Base-by-base conservation (phyloP, 2,888 invertebrate species). In the Plagodis pulveraria region DNA sequence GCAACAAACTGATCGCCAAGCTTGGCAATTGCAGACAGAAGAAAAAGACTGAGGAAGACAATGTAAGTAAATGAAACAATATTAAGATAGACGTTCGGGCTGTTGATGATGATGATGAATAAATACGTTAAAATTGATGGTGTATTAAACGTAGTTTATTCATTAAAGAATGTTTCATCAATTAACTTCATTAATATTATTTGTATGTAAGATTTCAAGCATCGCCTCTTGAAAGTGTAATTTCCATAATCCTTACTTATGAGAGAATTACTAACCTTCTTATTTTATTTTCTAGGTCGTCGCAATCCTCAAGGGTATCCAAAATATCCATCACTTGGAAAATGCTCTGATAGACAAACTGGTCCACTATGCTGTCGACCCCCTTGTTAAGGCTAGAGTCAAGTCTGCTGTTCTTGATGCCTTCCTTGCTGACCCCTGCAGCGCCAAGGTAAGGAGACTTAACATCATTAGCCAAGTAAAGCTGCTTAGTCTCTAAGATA, bases 341-440 rank as follows among this genome's bases (percentile, higher is more conserved):
- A 94, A 95, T 55, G 88, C 87, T 0, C 93, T 95, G 0, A 81
- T 94, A 0, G 92, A 94, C 22, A 95, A 95, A 70, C 73, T 97
- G 42, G 89, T 88, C 0, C 89, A 93, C 50, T 95, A 96, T 65
- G 95, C 94, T 0, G 87, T 89, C 6, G 94, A 95, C 72, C 94
- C 94, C 63, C 93, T 89, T 34, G 87, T 90, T 7, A 94, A 95
- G 22, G 93, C 94, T 46, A 93, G 97, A 46, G 93, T 98, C 5
- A 94, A 97, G 59, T 96, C 96, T 0, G 96, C 96, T 0, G 97
- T 97, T 0, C 86, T 98, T 9, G 96, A 98, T 78, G 95, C 97
- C 0, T 95, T 96, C 82, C 90, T 94, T 0, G 94, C 96, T 8
- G 95, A 96, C 66, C 90, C 96, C 7, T 97, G 97, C 84, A 93